Conservation (phyloP, 2,888 invertebrate species). For the Trimorus sp. region DNA sequence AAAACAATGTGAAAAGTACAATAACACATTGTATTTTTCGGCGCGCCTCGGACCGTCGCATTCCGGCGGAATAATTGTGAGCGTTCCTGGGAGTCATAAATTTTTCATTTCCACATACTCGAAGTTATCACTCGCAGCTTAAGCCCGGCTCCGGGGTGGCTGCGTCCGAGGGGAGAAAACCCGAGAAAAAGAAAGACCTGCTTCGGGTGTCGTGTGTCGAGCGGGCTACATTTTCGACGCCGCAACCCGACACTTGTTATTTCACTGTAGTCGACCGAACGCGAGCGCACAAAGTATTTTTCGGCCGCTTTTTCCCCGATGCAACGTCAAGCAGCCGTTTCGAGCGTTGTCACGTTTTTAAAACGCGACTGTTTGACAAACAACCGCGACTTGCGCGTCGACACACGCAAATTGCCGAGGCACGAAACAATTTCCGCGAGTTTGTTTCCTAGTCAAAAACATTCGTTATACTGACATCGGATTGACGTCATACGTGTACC, state of each 20-base stretch:
- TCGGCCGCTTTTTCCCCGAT: conserved; percentile 31
- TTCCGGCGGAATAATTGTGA: conserved; percentile 30
- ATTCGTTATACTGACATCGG: too few species aligned
- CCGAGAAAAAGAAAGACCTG: conserved; percentile 56
- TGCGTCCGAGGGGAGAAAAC: conserved; percentile 52
- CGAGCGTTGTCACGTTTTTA: conserved; percentile 41
- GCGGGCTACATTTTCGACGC: conserved; percentile 55
- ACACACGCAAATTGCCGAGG: too few species aligned
- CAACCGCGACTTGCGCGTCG: too few species aligned
- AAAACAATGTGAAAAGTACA: conserved; percentile 1
- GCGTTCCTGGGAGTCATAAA: conserved; percentile 47
- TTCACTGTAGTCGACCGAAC: conserved; percentile 56
- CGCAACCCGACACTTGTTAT: conserved; percentile 60
- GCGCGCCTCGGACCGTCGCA: conserved; percentile 30
- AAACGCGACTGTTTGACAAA: conserved; percentile 6
- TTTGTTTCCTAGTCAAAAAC: too few species aligned
- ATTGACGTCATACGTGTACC: too few species aligned
- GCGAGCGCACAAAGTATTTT: conserved; percentile 44
- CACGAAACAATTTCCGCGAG: too few species aligned
- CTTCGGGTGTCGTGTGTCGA: conserved; percentile 59
- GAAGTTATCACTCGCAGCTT: conserved; percentile 42
- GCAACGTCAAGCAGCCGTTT: conserved; percentile 29
- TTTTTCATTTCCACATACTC: conserved; percentile 53
- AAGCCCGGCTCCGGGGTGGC: conserved; percentile 29
- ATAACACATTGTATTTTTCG: conserved; percentile 33